These are phyloP conservation scores for Phocides pigmalion DNA, from an alignment of 1,140 invertebrate species.

Conservation along the genomic window DNA sequence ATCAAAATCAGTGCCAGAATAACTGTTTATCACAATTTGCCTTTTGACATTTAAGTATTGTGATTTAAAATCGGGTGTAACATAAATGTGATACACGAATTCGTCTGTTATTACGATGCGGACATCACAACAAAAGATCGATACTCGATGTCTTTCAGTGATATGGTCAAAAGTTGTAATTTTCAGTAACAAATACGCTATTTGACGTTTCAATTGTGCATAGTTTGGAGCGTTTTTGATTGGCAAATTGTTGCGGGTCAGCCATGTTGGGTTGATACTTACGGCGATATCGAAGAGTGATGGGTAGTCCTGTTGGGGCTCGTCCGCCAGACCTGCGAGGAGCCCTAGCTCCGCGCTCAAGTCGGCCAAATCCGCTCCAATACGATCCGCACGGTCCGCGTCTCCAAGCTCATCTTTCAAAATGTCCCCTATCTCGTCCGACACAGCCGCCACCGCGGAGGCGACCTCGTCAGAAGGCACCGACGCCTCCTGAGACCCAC, in stretches of 20 bases:
- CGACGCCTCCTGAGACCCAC: conserved; percentile 53
- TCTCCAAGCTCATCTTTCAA: conserved; percentile 73
- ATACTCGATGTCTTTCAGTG: not conserved
- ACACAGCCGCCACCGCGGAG: conserved; percentile 70
- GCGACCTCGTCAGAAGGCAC: conserved; percentile 68
- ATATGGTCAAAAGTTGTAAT: not conserved
- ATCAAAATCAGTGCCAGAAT: too few relatives aligned
- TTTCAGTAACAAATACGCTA: not conserved
- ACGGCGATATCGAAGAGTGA: conserved; percentile 73
- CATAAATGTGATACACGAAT: too few relatives aligned
- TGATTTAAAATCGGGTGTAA: too few relatives aligned
- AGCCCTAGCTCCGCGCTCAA: conserved; percentile 69
- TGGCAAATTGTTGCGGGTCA: not conserved
- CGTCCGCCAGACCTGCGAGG: conserved; percentile 67
- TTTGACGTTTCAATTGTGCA: conserved; percentile 3
- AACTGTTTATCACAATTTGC: too few relatives aligned
- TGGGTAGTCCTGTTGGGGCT: conserved; percentile 69
- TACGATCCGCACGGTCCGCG: conserved; percentile 67
- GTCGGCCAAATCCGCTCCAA: conserved; percentile 72
- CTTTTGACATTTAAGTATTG: too few relatives aligned
- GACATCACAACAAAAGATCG: not conserved
- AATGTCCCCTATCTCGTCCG: conserved; percentile 76
- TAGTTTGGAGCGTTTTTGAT: not conserved
- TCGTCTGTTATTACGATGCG: too few relatives aligned
- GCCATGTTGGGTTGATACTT: conserved; percentile 47